Percentiles rank a stretch among this genome's conserved stretches.
phyloP scores from a whole-genome alignment of 2,113 vertebrate genomes.

The Bos indicus region DNA sequence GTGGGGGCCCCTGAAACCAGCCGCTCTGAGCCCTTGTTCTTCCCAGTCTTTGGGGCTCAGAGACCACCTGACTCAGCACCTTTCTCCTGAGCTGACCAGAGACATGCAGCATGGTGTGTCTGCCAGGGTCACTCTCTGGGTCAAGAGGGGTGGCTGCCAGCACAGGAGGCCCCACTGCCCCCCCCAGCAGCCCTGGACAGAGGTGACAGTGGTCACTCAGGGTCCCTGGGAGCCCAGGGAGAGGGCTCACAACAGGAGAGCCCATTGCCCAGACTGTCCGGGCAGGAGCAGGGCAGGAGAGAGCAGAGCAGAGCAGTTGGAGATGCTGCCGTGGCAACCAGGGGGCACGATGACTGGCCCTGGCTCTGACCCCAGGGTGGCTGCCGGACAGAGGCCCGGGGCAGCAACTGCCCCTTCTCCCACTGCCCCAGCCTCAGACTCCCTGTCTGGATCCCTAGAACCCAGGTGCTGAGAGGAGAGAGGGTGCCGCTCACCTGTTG shows the following conservation, averaged over 20 bases:
- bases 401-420: fast-evolving
- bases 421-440: not conserved
- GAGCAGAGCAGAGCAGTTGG: fast-evolving
- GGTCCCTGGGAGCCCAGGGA: not conserved
- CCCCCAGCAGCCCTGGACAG: not conserved
- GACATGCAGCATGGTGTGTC: fast-evolving
- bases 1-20: not conserved
- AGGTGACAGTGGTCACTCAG: not conserved
- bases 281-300: not conserved
- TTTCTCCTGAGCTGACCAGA: not conserved
- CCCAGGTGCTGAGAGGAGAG: not conserved
- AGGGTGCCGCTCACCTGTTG: no score
- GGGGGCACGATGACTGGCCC: fast-evolving
- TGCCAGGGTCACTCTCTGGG: not conserved
- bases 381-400: not conserved
- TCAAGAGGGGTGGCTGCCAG: not conserved
- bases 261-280: no score
- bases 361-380: not conserved
- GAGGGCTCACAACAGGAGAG: not conserved
- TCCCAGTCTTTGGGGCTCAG: not conserved
- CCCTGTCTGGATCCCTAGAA: not conserved
- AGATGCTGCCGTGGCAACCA: fast-evolving
- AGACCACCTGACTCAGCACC: not conserved
- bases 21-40: not conserved
- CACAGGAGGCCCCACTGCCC: not conserved